These are phyloP conservation scores for Rhabdophis nuchalis DNA, from an alignment of 2,797 vertebrate genomes.

Conservation along the genomic window DNA sequence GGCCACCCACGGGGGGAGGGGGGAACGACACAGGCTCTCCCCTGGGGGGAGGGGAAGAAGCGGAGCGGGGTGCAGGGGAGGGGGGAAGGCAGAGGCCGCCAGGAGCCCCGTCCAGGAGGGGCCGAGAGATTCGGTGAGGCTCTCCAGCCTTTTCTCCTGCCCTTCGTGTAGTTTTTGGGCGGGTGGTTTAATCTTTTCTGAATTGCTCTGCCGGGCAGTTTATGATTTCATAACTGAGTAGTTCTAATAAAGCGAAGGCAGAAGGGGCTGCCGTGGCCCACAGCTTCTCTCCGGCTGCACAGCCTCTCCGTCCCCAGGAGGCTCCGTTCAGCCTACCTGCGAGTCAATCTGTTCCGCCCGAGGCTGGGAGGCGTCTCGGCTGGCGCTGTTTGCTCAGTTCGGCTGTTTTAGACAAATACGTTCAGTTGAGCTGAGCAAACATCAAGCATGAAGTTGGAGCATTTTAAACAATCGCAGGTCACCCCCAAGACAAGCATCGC, in stretches of 20 bases:
- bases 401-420: neutral
- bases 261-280: neutral
- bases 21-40: neutral
- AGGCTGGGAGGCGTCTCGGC: neutral
- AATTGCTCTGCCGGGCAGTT: neutral
- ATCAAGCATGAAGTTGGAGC: neutral
- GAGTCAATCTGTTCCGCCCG: neutral
- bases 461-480: conserved; percentile 15
- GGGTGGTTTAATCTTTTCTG: neutral
- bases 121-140: neutral
- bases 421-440: conserved; percentile 1
- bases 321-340: neutral
- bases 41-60: neutral
- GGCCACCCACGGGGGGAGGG: neutral
- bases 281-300: neutral
- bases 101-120: neutral
- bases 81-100: neutral
- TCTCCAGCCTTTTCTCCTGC: neutral
- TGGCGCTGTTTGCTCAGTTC: neutral
- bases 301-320: neutral
- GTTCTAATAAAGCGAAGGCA: neutral
- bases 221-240: neutral
- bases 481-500: neutral
- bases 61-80: neutral
- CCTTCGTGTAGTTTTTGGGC: neutral